A percentile compares a stretch with the other conserved stretches of the same genome.
Conservation (phyloP, 2,797 vertebrate species). For the Zalophus californianus region DNA sequence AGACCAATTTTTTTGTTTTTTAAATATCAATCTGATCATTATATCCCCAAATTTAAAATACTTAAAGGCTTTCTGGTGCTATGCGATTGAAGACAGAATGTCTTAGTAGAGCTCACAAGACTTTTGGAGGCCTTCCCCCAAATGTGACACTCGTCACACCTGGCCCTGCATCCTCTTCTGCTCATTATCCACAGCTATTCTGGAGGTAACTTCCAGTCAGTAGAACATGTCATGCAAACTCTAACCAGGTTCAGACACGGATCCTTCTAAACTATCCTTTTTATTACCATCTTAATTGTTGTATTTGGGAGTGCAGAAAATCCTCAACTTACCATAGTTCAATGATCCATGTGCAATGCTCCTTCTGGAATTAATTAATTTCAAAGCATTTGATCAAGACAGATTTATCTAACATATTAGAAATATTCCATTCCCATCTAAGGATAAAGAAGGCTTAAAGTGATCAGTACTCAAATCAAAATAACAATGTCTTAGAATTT, state of each 20-base stretch:
- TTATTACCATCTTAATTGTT: not conserved
- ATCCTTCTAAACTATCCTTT: not conserved
- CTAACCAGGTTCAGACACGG: not conserved
- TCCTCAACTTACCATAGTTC: not conserved
- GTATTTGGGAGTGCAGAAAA: not conserved
- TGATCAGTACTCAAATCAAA: not conserved
- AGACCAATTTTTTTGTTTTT: not conserved
- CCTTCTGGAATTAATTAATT: constrained; percentile 33
- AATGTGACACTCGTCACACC: not conserved
- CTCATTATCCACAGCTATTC: not conserved
- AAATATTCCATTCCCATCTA: not conserved
- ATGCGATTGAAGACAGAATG: not conserved
- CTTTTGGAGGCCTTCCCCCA: not conserved
- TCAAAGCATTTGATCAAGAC: constrained; percentile 6
- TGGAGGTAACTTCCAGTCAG: not conserved
- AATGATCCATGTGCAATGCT: not conserved
- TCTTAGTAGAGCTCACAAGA: not conserved
- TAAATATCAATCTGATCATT: not conserved
- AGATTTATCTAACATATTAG: not conserved
- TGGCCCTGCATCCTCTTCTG: not conserved
- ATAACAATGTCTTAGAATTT: not conserved
- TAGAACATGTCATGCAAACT: not conserved
- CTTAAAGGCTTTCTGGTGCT: not conserved
- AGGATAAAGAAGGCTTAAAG: not conserved
- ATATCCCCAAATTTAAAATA: not conserved